Evolutionary conservation across 53 echinoderm and acorn worm species (phyloP), one percentile per base, ranked within the genome.

Genomic region (Echinometra lucunter): DNA sequence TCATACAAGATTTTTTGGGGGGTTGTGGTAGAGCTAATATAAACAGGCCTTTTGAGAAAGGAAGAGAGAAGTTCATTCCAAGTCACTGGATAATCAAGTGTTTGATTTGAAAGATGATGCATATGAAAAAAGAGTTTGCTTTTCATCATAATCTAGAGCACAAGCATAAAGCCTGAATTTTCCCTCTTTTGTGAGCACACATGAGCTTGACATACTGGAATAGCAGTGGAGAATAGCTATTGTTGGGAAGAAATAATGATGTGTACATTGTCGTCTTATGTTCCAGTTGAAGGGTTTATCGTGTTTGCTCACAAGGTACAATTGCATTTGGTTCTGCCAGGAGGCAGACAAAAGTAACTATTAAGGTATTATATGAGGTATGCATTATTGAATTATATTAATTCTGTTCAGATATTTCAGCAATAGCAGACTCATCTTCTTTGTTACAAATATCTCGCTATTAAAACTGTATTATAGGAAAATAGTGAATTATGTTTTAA

Each of bases 271-370:
- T 78, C 78, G 21, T 42, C 17, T 23, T n/a, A 85, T 85, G 85
- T 85, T 85, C 85, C 85, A 85, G 85, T 47, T 10, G 85, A 85
- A 85, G 28, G 85, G 49, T 85, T 82, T 49, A 85, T 85, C 85
- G 28, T 85, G 85, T 85, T 85, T 85, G 49, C 49, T 85, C 28
- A 49, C 18, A 85, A 47, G 85, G 49, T 83, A 83, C 83, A 83
- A 49, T 85, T 49, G 49, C 49, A 3, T 85, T 85, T 49, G 45
- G 49, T 85, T 85, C 28, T 30, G 49, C 49, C 85, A 47, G 85
- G 85, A 85, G 85, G 49, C 17, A 85, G 49, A 49, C n/a, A 85
- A 49, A 85, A 85, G 28, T 78, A 15, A 69, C 69, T 18, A 19
- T 42, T 3, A 12, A 18, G 19, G 78, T 38, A 78, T 78, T 38